Evolutionary conservation across 2,888 invertebrate genomes (phyloP), one percentile per base, ranked within the genome.

Genomic region (Eupeodes latifasciatus): DNA sequence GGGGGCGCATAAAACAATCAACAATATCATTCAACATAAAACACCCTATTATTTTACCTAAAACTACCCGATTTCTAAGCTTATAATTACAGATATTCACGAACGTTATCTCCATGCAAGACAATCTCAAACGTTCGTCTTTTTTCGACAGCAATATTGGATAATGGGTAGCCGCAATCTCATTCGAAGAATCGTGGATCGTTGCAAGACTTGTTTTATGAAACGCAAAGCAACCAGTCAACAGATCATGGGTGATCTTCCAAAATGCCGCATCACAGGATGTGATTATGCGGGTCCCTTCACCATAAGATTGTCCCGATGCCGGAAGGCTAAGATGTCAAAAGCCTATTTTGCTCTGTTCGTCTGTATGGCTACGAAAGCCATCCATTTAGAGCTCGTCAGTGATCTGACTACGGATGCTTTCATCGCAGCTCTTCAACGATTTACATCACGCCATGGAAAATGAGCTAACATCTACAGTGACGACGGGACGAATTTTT

Each of bases 401-500:
- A 19, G 19, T 19, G 19, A 19, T 36, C 75, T 89, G 5, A 74
- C 71, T 1, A 89, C 87, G 0, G 84, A 88, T 3, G 80, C 82
- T 2, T 89, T 89, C 55, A 19, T 89, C 9, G 84, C 89, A 1
- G 88, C 85, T 5, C 27, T 85, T 7, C 59, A 84, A 1, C 64
- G 86, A 2, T 89, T 90, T 53, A 72, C 82, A 19, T 51, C 86
- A 11, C 81, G 81, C 5, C 69, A 78, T 12, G 82, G 84, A 0
- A 84, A 76, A 66, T 89, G 80, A 14, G n/a, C 55, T 1, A 64
- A 77, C 11, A 88, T 88, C 1, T 85, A 80, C 51, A 89, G 86
- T 27, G 79, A 83, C 59, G 87, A 89, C 34, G 89, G 89, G 1
- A 81, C 76, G 57, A 86, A 90, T 49, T 90, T 90, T 57, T 40